phyloP scores from a whole-genome alignment of 2,797 vertebrate species.

The Cephalopachus bancanus region DNA sequence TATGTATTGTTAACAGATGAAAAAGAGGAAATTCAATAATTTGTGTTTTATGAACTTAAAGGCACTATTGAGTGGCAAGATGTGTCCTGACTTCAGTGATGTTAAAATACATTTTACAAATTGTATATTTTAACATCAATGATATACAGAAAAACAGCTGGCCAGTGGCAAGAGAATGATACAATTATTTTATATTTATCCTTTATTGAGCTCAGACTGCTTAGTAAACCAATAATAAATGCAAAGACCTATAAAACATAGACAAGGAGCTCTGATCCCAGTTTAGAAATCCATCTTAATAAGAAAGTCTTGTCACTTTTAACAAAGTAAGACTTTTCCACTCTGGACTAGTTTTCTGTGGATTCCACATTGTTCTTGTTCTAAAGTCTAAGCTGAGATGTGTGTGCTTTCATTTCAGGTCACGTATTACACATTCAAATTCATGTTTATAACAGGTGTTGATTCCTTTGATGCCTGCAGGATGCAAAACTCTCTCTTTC shows the following conservation, averaged over 20 bases:
- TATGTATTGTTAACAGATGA: neutral
- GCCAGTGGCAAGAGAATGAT: neutral
- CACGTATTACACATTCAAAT: neutral
- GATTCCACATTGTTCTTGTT: neutral
- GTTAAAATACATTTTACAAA: neutral
- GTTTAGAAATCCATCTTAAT: neutral
- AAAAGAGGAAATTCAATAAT: neutral
- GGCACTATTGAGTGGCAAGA: neutral
- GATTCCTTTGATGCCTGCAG: neutral
- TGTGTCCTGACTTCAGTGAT: neutral
- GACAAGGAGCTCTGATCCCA: neutral
- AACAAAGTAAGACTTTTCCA: neutral
- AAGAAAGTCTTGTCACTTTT: neutral
- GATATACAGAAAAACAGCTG: neutral
- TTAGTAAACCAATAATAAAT: neutral
- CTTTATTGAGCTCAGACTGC: neutral
- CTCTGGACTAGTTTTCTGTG: neutral
- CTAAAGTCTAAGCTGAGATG: neutral
- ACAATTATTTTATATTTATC: neutral
- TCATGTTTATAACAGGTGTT: neutral
- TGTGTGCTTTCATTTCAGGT: neutral
- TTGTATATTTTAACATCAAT: neutral
- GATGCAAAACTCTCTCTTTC: too few species aligned
- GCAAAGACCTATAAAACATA: neutral
- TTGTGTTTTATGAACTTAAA: neutral